phyloP scores from a whole-genome alignment of 1,140 invertebrate species.

The Maconellicoccus hirsutus region DNA sequence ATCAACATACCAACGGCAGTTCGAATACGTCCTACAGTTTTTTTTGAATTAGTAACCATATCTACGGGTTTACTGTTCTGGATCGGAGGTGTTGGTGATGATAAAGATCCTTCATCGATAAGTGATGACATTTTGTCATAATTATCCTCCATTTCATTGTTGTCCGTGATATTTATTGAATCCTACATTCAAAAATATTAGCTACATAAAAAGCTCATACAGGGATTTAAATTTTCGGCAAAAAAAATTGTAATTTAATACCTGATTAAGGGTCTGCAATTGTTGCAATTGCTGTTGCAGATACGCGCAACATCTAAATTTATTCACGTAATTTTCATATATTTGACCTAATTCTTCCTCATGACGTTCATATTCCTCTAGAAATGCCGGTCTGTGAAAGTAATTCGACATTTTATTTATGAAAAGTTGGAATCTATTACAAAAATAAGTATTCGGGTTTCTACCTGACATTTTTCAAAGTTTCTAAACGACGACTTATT shows the following conservation, averaged over 20 bases:
- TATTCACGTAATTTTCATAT: slow-evolving; percentile 78
- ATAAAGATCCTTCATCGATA: neutral
- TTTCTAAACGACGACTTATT: slow-evolving; percentile 82
- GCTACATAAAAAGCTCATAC: neutral
- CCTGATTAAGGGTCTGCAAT: neutral
- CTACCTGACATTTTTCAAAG: slow-evolving; percentile 83
- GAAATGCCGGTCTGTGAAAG: slow-evolving; percentile 73
- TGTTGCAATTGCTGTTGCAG: slow-evolving; percentile 65
- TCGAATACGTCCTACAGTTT: neutral
- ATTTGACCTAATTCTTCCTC: slow-evolving; percentile 74
- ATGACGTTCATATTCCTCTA: slow-evolving; percentile 88
- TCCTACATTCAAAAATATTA: neutral
- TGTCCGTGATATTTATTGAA: neutral
- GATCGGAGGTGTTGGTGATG: neutral
- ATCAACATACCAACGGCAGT: slow-evolving; percentile 1
- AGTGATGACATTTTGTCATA: slow-evolving; percentile 6
- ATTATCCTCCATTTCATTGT: neutral
- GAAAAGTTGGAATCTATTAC: neutral
- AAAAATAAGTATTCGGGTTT: slow-evolving; percentile 10
- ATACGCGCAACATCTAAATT: slow-evolving; percentile 75
- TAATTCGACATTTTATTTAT: slow-evolving; percentile 13
- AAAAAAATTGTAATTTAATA: neutral
- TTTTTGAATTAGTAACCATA: neutral
- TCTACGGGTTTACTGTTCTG: neutral
- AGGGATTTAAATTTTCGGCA: neutral